These are phyloP conservation scores for Trichogramma pretiosum DNA, from an alignment of 1,140 invertebrate genomes.

Conservation along the genomic window DNA sequence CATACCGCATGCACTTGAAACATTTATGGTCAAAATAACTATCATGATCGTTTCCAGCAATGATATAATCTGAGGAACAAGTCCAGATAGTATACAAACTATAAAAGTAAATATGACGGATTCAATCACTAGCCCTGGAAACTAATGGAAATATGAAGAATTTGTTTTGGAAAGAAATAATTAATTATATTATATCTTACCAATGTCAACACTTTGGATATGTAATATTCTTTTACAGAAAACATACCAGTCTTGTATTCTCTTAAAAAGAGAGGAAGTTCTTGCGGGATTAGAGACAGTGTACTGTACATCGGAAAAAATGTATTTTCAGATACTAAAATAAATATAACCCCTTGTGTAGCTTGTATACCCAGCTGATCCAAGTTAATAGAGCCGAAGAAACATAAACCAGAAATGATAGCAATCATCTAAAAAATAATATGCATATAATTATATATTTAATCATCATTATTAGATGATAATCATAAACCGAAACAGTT, in stretches of 20 bases:
- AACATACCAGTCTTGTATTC: conserved; percentile 74
- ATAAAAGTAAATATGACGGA: neutral
- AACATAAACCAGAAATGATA: conserved; percentile 69
- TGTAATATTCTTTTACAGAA: conserved; percentile 62
- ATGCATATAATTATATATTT: too few relatives aligned
- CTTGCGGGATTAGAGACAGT: conserved; percentile 66
- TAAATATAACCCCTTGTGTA: conserved; percentile 72
- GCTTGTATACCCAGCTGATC: conserved; percentile 73
- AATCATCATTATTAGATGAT: too few relatives aligned
- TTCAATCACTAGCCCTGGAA: neutral
- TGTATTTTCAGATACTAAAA: conserved; percentile 78
- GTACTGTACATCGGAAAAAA: conserved; percentile 81
- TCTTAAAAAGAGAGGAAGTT: conserved; percentile 66
- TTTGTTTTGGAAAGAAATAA: neutral
- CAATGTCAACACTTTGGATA: conserved; percentile 65
- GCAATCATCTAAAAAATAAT: conserved; percentile 61
- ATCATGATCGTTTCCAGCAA: neutral
- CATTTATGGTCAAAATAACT: neutral
- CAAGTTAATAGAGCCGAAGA: conserved; percentile 56
- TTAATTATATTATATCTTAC: conserved; percentile 44
- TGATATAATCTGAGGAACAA: neutral
- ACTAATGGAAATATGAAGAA: neutral
- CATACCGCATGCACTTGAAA: neutral
- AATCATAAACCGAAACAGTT: too few relatives aligned
- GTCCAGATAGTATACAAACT: neutral